A percentile compares a stretch with the other conserved stretches of the same genome.
Conservation (phyloP, 2,797 vertebrate genomes). For the Octomys mimax region DNA sequence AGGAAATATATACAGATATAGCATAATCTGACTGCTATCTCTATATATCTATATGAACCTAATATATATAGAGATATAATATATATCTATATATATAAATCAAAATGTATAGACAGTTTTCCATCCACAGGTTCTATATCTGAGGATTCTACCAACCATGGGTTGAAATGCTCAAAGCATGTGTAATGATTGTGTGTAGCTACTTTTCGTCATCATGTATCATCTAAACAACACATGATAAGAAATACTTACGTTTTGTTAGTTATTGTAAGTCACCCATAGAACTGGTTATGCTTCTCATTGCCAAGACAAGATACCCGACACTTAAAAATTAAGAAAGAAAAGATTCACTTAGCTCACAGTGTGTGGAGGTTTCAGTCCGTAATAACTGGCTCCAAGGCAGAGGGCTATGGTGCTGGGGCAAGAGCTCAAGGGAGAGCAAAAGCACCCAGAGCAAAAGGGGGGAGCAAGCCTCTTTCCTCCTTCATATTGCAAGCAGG, state of each 20-base stretch:
- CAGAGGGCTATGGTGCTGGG: no score
- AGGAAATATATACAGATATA: neutral
- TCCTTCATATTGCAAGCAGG: no score
- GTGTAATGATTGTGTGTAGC: neutral
- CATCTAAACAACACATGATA: neutral
- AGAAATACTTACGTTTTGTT: neutral
- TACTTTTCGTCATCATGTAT: neutral
- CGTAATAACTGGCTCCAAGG: no score
- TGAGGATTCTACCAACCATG: neutral
- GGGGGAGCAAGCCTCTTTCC: no score
- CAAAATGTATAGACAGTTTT: neutral
- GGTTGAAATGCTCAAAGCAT: neutral
- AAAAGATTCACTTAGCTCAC: no score
- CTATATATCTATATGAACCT: neutral
- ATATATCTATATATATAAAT: constrained; percentile 18
- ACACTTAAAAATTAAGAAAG: no score
- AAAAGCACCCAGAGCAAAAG: no score
- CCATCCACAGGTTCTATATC: neutral
- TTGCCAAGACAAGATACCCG: no score
- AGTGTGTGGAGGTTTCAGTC: no score
- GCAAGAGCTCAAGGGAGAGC: no score
- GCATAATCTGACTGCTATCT: neutral
- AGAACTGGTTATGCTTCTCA: neutral
- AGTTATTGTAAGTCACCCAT: neutral
- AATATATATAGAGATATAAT: neutral